A percentile compares a stretch with the other conserved stretches of the same genome.
Evolutionary conservation across 2,113 vertebrate species (phyloP).

Genomic region (Cyprinodon brontotheroides): DNA sequence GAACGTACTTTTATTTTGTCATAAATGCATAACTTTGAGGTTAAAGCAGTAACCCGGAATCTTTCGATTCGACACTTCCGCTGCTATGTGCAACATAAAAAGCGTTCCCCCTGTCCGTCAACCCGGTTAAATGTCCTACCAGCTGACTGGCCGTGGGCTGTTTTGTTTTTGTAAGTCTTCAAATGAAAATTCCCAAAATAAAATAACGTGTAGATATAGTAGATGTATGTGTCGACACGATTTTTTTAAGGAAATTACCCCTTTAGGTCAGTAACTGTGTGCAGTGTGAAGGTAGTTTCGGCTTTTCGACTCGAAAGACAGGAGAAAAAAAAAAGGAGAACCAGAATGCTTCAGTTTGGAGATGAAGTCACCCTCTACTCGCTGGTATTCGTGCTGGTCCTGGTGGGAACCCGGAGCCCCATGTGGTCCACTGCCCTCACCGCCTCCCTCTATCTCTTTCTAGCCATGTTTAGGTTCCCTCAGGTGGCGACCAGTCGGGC

Average conservation of each 20-base stretch:
- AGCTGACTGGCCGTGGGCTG: not conserved
- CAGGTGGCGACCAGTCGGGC: constrained; percentile 78
- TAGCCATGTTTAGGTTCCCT: constrained; percentile 84
- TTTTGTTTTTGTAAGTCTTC: not conserved
- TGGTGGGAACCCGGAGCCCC: constrained; percentile 84
- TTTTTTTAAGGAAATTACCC: not conserved
- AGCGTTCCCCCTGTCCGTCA: no score
- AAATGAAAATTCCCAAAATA: not conserved
- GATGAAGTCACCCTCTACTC: constrained; percentile 79
- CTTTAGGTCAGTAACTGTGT: not conserved
- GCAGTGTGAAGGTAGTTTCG: not conserved
- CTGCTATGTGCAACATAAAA: not conserved
- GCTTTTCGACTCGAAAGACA: not conserved
- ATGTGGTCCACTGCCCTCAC: constrained; percentile 78
- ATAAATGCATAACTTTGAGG: no score
- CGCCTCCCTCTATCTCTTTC: constrained; percentile 80
- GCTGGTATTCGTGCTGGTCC: constrained; percentile 75
- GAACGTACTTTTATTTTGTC: no score
- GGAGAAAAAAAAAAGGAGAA: not conserved
- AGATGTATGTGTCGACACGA: not conserved
- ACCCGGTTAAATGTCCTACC: not conserved
- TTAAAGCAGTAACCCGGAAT: not conserved
- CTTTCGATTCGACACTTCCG: not conserved
- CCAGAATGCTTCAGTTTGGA: constrained; percentile 79
- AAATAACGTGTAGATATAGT: not conserved